phyloP scores from a whole-genome alignment of 2,797 vertebrate species.

The Pantherophis vulpinus region DNA sequence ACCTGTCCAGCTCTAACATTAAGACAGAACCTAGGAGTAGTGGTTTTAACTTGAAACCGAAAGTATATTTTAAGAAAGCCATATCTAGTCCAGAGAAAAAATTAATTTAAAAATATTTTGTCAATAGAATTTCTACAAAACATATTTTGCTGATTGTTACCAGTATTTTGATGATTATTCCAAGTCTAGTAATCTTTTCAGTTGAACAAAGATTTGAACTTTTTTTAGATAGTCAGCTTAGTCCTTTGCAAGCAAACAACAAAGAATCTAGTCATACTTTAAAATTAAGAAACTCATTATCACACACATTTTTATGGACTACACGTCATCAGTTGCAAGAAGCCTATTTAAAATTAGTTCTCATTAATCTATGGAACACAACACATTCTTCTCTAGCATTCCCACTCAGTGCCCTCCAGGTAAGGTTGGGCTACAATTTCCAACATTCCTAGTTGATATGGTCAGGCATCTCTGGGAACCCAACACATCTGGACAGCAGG shows the following conservation, averaged over 20 bases:
- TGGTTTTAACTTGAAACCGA: neutral
- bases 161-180: neutral
- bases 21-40: neutral
- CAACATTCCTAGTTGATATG: neutral
- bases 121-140: neutral
- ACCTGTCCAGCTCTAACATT: neutral
- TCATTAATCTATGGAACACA: neutral
- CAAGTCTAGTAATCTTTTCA: neutral
- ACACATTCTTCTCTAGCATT: neutral
- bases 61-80: neutral
- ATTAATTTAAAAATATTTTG: neutral
- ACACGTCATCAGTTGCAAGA: neutral
- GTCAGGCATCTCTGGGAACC: neutral
- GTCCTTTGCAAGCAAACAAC: neutral
- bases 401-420: neutral
- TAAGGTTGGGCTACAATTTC: neutral
- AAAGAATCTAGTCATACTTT: neutral
- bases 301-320: neutral
- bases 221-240: neutral
- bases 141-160: neutral
- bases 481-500: neutral
- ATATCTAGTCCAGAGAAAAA: neutral
- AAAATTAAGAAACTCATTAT: neutral
- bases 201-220: neutral
- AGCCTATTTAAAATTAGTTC: neutral